Base-by-base conservation (phyloP, 37 sponge, comb jelly and placozoan species). In the Agelas oroides region DNA sequence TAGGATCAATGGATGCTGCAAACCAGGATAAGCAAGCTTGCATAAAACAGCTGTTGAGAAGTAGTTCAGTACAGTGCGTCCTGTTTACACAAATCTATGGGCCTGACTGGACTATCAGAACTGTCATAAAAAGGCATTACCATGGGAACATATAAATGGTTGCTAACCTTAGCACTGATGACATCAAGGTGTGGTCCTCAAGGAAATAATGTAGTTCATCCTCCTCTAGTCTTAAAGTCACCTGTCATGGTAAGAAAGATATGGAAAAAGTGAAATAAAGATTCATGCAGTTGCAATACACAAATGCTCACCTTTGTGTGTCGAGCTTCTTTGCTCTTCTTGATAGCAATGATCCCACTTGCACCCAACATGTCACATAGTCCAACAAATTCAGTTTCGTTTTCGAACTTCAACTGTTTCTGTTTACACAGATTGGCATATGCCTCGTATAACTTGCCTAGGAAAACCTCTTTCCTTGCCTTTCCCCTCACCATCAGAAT, bases 311-410 rank as follows among this genome's bases (percentile, higher is more conserved):
- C n/a, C n/a, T n/a, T n/a, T n/a, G n/a, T n/a, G n/a, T n/a, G n/a
- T n/a, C n/a, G n/a, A n/a, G n/a, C 71, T 39, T 92, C 91, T 59
- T 93, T 90, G 21, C 71, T 83, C n/a, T 65, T 78, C 68, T 89
- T 94, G 54, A 92, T 30, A 14, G 61, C 31, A 23, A 97, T n/a
- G 6, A 97, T 65, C 1, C 97, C 95, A 53, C 90, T 80, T 53
- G 88, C 58, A 74, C 92, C 95, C 74, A 97, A 74, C 81, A 90
- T 71, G 30, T 87, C 52, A 56, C 89, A 75, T 70, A 94, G 53
- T 36, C 90, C 89, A 19, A 92, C 89, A 83, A 97, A 92, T 65
- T 94, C 97, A 32, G 82, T 67, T 59, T 89, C 83, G 1, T 80
- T 58, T 33, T 91, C 91, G 1, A 32, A 70, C 59, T 73, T 75